These are phyloP conservation scores for Notarius lentiginosus DNA, from an alignment of 2,113 vertebrate species.

Conservation along the genomic window DNA sequence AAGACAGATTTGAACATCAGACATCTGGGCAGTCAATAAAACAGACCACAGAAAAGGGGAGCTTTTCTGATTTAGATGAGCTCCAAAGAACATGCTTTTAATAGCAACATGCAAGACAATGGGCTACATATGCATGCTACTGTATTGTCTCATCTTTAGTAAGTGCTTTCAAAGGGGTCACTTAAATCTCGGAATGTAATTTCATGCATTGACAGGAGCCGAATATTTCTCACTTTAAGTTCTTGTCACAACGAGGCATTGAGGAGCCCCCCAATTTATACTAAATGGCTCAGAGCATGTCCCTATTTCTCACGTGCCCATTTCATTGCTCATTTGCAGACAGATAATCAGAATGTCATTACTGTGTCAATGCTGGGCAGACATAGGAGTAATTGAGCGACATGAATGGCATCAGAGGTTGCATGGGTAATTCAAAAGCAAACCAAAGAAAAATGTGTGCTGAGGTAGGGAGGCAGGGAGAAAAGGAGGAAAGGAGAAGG, in stretches of 20 bases:
- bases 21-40: conserved; percentile 39
- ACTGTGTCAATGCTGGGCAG: conserved; percentile 85
- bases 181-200: conserved; percentile 73
- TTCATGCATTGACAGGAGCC: conserved; percentile 67
- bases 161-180: conserved; percentile 68
- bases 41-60: conserved; percentile 52
- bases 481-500: conserved; percentile 2
- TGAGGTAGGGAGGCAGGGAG: conserved; percentile 4
- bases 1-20: conserved; percentile 33
- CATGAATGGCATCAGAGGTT: conserved; percentile 69
- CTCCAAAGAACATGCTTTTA: conserved; percentile 60
- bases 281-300: conserved; percentile 65
- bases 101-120: conserved; percentile 62
- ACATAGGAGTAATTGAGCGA: conserved; percentile 91
- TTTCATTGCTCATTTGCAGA: conserved; percentile 99
- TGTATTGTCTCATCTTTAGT: conserved; percentile 62
- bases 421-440: conserved; percentile 23
- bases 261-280: conserved; percentile 57
- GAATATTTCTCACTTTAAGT: conserved; percentile 68
- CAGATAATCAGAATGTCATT: conserved; percentile 99
- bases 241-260: conserved; percentile 63
- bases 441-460: background rate
- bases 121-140: conserved; percentile 64
- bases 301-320: conserved; percentile 80
- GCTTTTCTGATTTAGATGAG: conserved; percentile 57